phyloP scores from a whole-genome alignment of 64 coral and sea anemone genomes.

The Hydrozoanthus tunicans region DNA sequence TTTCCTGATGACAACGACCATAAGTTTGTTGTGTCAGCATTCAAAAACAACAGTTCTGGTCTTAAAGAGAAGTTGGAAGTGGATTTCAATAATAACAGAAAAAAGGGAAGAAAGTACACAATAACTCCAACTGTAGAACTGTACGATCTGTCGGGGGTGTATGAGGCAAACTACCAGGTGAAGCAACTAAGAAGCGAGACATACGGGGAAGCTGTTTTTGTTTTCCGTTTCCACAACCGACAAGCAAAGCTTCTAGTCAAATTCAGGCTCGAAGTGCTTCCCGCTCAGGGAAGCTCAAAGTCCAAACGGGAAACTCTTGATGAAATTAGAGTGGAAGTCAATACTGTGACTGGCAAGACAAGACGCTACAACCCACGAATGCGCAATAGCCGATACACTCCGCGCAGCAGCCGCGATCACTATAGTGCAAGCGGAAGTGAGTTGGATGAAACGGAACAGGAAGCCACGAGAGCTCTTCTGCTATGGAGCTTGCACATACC shows the following conservation, averaged over 20 bases:
- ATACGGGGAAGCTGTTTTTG: conserved; percentile 2
- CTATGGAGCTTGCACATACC: neutral
- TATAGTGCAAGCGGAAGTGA: conserved; percentile 56
- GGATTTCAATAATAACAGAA: conserved; percentile 5
- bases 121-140: conserved; percentile 9
- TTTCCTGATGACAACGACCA: conserved; percentile 47
- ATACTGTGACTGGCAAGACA: conserved; percentile 3
- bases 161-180: conserved; percentile 24
- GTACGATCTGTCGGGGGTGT: neutral
- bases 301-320: conserved; percentile 22
- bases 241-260: conserved; percentile 8
- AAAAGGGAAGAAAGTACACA: conserved; percentile 1
- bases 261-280: conserved; percentile 24
- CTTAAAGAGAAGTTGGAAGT: conserved; percentile 11
- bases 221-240: conserved; percentile 31
- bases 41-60: conserved; percentile 8
- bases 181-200: neutral
- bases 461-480: neutral
- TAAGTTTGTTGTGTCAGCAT: neutral
- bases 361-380: neutral
- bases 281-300: conserved; percentile 36
- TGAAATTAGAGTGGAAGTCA: neutral
- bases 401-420: neutral
- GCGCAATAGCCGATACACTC: neutral
- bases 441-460: conserved; percentile 19